phyloP scores from a whole-genome alignment of 64 coral and sea anemone genomes.

The Montipora cactus region DNA sequence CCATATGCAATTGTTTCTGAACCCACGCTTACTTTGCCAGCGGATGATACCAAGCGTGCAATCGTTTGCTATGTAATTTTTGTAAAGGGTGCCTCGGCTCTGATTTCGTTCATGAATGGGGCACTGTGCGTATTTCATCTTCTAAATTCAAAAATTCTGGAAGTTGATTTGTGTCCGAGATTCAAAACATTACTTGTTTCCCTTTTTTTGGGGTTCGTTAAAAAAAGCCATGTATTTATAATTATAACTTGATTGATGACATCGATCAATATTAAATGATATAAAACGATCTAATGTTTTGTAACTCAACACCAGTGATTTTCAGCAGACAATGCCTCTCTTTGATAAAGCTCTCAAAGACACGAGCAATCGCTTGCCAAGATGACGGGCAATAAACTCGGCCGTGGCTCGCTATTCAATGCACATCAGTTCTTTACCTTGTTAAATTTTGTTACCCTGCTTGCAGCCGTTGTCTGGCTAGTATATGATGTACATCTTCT shows the following conservation, averaged over 20 bases:
- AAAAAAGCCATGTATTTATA: not conserved
- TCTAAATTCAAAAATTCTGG: not conserved
- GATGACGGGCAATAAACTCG: not conserved
- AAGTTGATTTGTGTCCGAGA: not conserved
- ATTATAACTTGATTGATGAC: not conserved
- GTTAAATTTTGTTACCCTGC: conserved; percentile 2
- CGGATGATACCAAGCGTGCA: not conserved
- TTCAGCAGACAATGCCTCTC: conserved; percentile 16
- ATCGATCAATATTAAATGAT: not conserved
- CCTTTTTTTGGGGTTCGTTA: not conserved
- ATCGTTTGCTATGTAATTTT: not conserved
- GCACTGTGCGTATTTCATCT: not conserved
- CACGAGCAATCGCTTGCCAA: not conserved
- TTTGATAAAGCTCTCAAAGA: not conserved
- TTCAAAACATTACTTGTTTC: not conserved
- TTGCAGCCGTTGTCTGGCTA: not conserved
- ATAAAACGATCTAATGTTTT: not conserved
- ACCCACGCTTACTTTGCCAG: not conserved
- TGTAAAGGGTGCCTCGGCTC: not conserved
- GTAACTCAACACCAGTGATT: conserved; percentile 26
- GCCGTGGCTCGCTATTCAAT: not conserved
- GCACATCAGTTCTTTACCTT: conserved; percentile 6
- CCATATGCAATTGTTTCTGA: conserved; percentile 27
- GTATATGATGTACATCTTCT: not conserved
- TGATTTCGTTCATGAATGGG: not conserved